A percentile compares a stretch with the other conserved stretches of the same genome.
Conservation (phyloP, 2,797 vertebrate genomes). For the Dipus sagitta region DNA sequence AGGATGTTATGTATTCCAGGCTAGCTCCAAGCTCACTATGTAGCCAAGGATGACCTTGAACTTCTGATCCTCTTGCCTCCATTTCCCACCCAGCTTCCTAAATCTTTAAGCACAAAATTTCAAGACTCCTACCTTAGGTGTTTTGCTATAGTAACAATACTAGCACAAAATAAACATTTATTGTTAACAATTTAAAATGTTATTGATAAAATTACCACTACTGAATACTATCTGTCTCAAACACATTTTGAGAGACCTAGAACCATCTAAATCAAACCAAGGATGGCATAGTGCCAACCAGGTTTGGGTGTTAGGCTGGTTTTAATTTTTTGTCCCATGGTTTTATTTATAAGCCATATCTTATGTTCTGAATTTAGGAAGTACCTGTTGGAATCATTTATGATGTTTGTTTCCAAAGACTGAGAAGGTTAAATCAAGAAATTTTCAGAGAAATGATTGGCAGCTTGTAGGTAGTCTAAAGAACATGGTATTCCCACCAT, state of each 20-base stretch:
- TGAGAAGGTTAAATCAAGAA: conserved; percentile 82
- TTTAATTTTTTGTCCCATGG: conserved; percentile 22
- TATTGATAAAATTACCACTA: not conserved
- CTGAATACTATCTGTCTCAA: conserved; percentile 68
- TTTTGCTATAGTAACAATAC: not conserved
- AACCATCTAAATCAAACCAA: conserved; percentile 68
- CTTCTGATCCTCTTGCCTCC: no score
- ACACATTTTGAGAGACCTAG: conserved; percentile 23
- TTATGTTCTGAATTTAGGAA: conserved; percentile 75
- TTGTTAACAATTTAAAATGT: conserved; percentile 41
- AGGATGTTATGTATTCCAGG: no score
- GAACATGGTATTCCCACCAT: conserved; percentile 67
- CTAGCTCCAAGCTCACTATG: no score
- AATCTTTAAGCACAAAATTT: no score
- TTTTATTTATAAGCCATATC: conserved; percentile 65
- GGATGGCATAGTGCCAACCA: conserved; percentile 18
- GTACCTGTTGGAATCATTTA: conserved; percentile 50
- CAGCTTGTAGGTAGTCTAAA: conserved; percentile 68
- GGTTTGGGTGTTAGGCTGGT: conserved; percentile 49
- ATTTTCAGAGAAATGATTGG: conserved; percentile 77
- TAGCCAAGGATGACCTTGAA: no score
- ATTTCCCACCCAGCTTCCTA: no score
- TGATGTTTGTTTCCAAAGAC: conserved; percentile 80
- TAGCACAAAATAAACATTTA: conserved; percentile 2
- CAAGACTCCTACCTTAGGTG: not conserved